phyloP scores from a whole-genome alignment of 2,797 vertebrate genomes.

The Oreochromis mossambicus region DNA sequence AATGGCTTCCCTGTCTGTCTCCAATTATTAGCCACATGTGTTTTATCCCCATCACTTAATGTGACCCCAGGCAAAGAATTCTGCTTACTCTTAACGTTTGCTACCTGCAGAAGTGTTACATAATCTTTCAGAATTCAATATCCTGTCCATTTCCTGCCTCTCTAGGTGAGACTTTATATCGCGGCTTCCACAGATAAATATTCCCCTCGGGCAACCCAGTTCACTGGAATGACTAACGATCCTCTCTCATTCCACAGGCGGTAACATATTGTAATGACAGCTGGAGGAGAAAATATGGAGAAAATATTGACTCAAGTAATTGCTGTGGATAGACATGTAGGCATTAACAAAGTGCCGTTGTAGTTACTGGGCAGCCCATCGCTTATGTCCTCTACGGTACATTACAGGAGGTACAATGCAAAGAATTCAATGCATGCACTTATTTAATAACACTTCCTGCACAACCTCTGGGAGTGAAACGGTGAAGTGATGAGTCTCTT shows the following conservation, averaged over 20 bases:
- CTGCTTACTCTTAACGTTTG: neutral
- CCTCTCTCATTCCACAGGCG: neutral
- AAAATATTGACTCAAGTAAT: neutral
- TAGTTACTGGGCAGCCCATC: neutral
- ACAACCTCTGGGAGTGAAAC: neutral
- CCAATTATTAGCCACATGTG: neutral
- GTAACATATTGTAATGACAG: conserved; percentile 20
- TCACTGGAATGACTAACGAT: conserved; percentile 41
- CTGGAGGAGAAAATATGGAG: conserved; percentile 4
- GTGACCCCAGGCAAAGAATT: neutral
- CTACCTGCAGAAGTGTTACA: conserved; percentile 46
- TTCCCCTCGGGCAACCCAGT: conserved; percentile 26
- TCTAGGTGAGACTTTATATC: conserved; percentile 59
- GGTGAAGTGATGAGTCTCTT: neutral
- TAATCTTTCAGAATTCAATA: conserved; percentile 61
- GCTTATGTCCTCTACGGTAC: neutral
- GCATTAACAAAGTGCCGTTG: neutral
- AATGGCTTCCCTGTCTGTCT: neutral
- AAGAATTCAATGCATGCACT: neutral
- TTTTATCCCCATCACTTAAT: conserved; percentile 9
- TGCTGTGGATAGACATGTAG: neutral
- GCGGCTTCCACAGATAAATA: conserved; percentile 55
- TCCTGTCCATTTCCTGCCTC: conserved; percentile 61
- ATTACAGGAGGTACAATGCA: neutral
- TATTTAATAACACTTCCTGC: neutral